Percentiles rank a stretch among this genome's conserved stretches.
Evolutionary conservation across 2,113 vertebrate species (phyloP).

Genomic region (Hemichromis elongatus): DNA sequence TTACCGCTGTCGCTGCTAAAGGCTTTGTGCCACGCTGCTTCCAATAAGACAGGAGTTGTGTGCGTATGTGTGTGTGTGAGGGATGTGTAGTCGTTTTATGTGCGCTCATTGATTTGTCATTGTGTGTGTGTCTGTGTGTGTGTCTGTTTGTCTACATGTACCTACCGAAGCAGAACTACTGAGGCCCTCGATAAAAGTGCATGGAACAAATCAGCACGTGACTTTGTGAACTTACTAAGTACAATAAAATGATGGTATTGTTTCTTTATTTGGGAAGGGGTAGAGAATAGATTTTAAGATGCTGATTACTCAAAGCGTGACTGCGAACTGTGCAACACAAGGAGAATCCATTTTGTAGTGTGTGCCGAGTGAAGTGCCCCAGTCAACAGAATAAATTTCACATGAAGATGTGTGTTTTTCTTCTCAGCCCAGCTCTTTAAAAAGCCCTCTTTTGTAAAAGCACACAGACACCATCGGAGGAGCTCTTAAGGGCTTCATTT

Average conservation of each 20-base stretch:
- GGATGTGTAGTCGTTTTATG: background rate
- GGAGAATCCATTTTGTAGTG: conserved; percentile 42
- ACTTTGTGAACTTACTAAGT: conserved; percentile 2
- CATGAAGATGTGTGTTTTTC: conserved; percentile 30
- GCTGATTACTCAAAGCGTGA: conserved; percentile 9
- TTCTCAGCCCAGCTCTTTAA: background rate
- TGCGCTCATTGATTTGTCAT: background rate
- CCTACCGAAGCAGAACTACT: background rate
- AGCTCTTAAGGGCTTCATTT: conserved; percentile 13
- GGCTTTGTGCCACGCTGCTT: background rate
- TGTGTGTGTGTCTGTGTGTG: background rate
- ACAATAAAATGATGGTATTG: background rate
- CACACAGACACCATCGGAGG: background rate
- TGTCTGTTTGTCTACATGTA: background rate
- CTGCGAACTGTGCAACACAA: background rate
- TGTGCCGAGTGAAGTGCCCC: background rate
- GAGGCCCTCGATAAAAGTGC: background rate
- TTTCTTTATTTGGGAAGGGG: background rate
- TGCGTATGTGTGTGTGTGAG: background rate
- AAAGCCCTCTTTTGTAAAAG: conserved; percentile 27
- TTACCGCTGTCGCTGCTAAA: conserved; percentile 46
- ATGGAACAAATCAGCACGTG: background rate
- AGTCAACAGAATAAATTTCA: conserved; percentile 38
- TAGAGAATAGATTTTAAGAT: background rate
- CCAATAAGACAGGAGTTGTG: background rate